Evolutionary conservation across 2,888 invertebrate species (phyloP).

Genomic region (Allacma fusca): DNA sequence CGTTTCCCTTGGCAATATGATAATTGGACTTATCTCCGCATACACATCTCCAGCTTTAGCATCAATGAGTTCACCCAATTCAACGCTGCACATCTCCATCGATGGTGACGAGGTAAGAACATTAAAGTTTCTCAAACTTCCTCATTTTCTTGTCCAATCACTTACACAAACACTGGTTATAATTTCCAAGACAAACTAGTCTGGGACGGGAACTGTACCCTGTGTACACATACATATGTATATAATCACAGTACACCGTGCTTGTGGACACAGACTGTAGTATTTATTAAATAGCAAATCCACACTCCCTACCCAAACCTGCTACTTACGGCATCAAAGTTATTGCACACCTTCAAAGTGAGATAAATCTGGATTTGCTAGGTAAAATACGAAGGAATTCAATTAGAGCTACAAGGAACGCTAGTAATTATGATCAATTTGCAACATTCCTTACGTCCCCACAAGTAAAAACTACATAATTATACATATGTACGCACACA

Average conservation of each 20-base stretch:
- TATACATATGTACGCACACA: too few species aligned
- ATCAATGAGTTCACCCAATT: slow-evolving; percentile 47
- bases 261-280: too few species aligned
- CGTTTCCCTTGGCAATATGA: slow-evolving; percentile 86
- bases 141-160: background rate
- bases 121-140: background rate
- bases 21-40: slow-evolving; percentile 86
- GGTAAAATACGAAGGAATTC: background rate
- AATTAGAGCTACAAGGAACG: background rate
- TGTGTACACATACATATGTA: background rate
- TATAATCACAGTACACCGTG: too few species aligned
- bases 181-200: slow-evolving; percentile 4
- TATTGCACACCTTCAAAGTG: background rate
- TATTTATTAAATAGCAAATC: too few species aligned
- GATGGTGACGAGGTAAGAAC: slow-evolving; percentile 47
- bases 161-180: background rate
- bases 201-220: background rate
- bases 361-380: background rate
- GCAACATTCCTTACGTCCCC: background rate
- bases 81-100: slow-evolving; percentile 45
- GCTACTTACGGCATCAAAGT: too few species aligned
- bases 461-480: too few species aligned
- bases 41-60: slow-evolving; percentile 73
- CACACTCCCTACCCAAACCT: too few species aligned
- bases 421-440: background rate